phyloP scores from a whole-genome alignment of 2,888 invertebrate species.

The Arctia plantaginis region DNA sequence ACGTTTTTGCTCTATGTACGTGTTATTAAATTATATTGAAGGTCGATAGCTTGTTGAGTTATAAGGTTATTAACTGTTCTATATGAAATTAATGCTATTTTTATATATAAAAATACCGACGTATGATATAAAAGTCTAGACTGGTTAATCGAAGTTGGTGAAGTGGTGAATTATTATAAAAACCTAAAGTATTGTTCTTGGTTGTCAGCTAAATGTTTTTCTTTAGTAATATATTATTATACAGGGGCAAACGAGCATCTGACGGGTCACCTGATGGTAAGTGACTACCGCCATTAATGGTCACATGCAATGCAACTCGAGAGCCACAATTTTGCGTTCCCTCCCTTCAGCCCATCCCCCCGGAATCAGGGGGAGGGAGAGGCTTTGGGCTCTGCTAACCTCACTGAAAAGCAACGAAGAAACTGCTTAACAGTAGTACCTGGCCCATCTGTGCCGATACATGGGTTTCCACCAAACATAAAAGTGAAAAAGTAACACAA shows the following conservation, averaged over 20 bases:
- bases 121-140: neutral
- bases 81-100: slow-evolving; percentile 30
- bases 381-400: no score
- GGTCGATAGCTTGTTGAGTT: slow-evolving; percentile 31
- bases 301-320: no score
- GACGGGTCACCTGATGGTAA: neutral
- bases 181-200: neutral
- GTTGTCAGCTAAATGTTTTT: neutral
- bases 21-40: slow-evolving; percentile 41
- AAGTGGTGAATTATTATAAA: neutral
- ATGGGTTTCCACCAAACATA: no score
- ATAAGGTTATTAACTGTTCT: slow-evolving; percentile 29
- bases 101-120: slow-evolving; percentile 6
- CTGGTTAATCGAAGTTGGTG: neutral
- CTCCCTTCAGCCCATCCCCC: no score
- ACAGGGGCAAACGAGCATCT: neutral
- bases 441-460: no score
- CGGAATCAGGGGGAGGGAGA: no score
- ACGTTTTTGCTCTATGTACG: slow-evolving; percentile 32
- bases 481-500: no score
- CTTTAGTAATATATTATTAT: no score
- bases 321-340: no score
- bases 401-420: no score
- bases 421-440: no score
- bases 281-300: neutral